Base-by-base conservation (phyloP, 2,113 vertebrate species). In the Pantherophis guttatus region DNA sequence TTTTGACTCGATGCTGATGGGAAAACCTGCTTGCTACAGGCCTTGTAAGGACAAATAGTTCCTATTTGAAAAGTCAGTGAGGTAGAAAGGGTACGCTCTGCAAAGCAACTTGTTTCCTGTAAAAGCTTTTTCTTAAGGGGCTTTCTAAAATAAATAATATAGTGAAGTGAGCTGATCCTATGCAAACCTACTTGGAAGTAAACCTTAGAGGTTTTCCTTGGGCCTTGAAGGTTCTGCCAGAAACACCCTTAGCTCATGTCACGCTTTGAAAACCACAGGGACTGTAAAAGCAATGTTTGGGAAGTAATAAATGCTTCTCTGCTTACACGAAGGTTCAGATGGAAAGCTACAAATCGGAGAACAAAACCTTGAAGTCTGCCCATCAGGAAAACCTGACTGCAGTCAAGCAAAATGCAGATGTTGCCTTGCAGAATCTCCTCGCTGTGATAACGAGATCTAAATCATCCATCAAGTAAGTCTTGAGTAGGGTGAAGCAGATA, bases 361-460 rank as follows among this genome's bases (percentile, higher is more conserved):
- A 98, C 0, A 96, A 98, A 57, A 96, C 93, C 0, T 94, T 99
- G 94, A 98, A 97, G 89, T 95, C 93, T 0, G 96, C 96, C 7
- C 98, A 99, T 96, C 97, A 97, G 0, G 96, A 98, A 7, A 97
- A 98, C 0, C 81, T 99, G 96, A 96, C 96, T 0, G 95, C 93
- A 0, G 98, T 98, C 95, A 99, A 96, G 93, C 98, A 97, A 6
- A 99, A 99, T 0, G 98, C 99, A 0, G 98, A 98, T 0, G 0
- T 97, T 44, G 99, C 99, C 0, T 95, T 99, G 0, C 98, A 98
- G 94, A 98, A 98, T 92, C 98, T 99, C 2, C 98, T 96, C 2
- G 95, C 92, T 2, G 98, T 98, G 0, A 96, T 98, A 0, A 95
- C 91, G 3, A 98, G 88, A 13, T 98, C 98, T 8, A 97, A 95